Evolutionary conservation across 2,797 vertebrate species (phyloP).

Genomic region (Lithobates sylvaticus): DNA sequence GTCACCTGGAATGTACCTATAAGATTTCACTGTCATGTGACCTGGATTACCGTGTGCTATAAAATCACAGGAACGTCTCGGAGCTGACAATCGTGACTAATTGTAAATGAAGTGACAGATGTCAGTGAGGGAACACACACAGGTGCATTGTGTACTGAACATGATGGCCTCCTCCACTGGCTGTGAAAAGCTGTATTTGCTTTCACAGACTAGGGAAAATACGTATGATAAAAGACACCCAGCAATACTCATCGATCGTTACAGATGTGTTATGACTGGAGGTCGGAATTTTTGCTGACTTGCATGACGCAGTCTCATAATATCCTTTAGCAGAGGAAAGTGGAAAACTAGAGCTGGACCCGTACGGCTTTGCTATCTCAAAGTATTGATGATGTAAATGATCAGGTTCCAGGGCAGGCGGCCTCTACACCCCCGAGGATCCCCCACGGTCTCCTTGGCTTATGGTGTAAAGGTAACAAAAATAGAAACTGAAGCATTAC

Average conservation of each 20-base stretch:
- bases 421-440: too few species aligned
- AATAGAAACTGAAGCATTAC: too few species aligned
- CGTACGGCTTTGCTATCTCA: too few species aligned
- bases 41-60: slow-evolving; percentile 3
- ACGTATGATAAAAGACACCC: background rate
- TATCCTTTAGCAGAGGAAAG: too few species aligned
- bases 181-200: background rate
- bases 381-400: too few species aligned
- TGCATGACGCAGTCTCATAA: too few species aligned
- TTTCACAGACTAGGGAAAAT: too few species aligned
- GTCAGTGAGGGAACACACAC: background rate
- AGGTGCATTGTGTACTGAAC: background rate
- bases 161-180: background rate
- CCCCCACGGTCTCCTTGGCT: too few species aligned
- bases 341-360: too few species aligned
- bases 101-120: background rate
- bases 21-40: background rate
- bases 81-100: background rate
- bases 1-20: slow-evolving; percentile 14
- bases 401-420: too few species aligned
- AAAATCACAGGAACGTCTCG: background rate
- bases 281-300: too few species aligned
- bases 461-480: too few species aligned
- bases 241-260: background rate
- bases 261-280: background rate